A percentile compares a stretch with the other conserved stretches of the same genome.
These are phyloP conservation scores for Drosophila miranda DNA, from an alignment of 1,140 invertebrate species.

Conservation along the genomic window DNA sequence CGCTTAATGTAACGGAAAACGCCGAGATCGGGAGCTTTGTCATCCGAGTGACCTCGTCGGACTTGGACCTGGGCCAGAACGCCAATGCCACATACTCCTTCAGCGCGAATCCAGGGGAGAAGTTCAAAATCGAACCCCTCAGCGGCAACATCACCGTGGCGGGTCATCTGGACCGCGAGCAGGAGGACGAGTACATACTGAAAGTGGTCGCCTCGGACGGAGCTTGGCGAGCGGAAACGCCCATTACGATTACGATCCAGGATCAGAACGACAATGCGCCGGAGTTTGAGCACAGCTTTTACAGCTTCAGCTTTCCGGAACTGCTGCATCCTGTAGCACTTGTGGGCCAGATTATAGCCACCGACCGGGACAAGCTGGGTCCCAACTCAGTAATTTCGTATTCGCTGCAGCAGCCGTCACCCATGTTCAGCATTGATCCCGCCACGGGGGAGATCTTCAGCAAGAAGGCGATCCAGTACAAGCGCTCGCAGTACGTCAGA, in stretches of 20 bases:
- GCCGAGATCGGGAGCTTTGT: slow-evolving; percentile 95
- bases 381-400: slow-evolving; percentile 97
- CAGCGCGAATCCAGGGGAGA: slow-evolving; percentile 92
- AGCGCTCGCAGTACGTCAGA: slow-evolving; percentile 88
- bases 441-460: slow-evolving; percentile 94
- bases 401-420: slow-evolving; percentile 93
- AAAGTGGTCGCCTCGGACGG: slow-evolving; percentile 94
- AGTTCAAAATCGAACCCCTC: slow-evolving; percentile 93
- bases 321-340: slow-evolving; percentile 89
- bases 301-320: slow-evolving; percentile 95
- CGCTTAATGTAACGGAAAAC: slow-evolving; percentile 97
- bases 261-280: slow-evolving; percentile 98
- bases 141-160: slow-evolving; percentile 96
- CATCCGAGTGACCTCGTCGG: slow-evolving; percentile 94
- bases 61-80: slow-evolving; percentile 93
- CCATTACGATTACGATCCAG: slow-evolving; percentile 95
- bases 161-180: slow-evolving; percentile 92
- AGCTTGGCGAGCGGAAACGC: slow-evolving; percentile 94
- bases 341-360: slow-evolving; percentile 94
- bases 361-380: slow-evolving; percentile 94
- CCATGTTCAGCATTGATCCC: slow-evolving; percentile 94
- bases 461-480: slow-evolving; percentile 91
- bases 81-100: slow-evolving; percentile 95
- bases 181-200: slow-evolving; percentile 94
- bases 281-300: slow-evolving; percentile 93